phyloP scores from a whole-genome alignment of 2,113 vertebrate species.

The Archocentrus centrarchus region DNA sequence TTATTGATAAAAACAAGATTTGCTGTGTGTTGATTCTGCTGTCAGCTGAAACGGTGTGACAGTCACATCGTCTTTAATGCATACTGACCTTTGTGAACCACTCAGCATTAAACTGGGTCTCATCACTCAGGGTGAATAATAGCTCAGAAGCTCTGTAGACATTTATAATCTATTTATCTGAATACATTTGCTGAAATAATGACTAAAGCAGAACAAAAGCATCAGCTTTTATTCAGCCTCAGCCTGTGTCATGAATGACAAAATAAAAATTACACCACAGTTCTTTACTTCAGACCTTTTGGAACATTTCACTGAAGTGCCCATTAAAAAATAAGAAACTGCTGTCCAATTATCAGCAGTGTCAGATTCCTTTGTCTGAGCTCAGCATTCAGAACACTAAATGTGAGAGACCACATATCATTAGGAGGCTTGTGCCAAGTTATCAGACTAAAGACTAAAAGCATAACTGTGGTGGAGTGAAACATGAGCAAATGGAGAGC shows the following conservation, averaged over 20 bases:
- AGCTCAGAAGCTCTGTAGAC: not conserved
- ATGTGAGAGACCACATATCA: not conserved
- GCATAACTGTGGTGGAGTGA: not conserved
- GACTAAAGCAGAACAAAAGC: slow-evolving; percentile 27
- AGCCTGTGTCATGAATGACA: slow-evolving; percentile 3
- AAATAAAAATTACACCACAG: not conserved
- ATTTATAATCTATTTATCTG: slow-evolving; percentile 7
- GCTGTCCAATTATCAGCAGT: slow-evolving; percentile 5
- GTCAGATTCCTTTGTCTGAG: slow-evolving; percentile 8
- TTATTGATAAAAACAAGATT: not conserved
- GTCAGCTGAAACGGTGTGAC: not conserved
- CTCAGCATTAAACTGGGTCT: slow-evolving; percentile 13
- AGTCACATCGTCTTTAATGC: not conserved
- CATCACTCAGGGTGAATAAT: slow-evolving; percentile 15
- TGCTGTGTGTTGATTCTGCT: not conserved
- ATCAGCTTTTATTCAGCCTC: not conserved
- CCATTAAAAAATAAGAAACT: slow-evolving; percentile 29
- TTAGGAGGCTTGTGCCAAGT: not conserved
- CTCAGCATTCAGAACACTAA: not conserved
- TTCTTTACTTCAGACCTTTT: not conserved
- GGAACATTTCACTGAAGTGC: not conserved
- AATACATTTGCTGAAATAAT: slow-evolving; percentile 19
- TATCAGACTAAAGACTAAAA: slow-evolving; percentile 15
- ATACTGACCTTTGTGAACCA: not conserved
- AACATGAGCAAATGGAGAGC: slow-evolving; percentile 4